These are phyloP conservation scores for Drosophila tsacasi DNA, from an alignment of 1,140 invertebrate genomes.

Conservation along the genomic window DNA sequence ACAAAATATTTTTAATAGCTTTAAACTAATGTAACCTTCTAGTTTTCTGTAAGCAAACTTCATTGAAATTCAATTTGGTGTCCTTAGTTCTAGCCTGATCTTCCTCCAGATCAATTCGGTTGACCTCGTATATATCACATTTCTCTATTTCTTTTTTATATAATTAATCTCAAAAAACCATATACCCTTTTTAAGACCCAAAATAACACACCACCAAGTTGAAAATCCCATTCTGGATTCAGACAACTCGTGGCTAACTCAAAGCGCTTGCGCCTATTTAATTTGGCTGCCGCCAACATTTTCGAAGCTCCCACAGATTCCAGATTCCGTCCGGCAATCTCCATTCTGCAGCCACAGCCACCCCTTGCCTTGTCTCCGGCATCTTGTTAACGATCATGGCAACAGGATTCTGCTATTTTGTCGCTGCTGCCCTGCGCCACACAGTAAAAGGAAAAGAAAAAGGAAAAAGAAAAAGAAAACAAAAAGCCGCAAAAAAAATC, in stretches of 20 bases:
- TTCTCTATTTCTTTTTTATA: neutral
- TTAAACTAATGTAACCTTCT: neutral
- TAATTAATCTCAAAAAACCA: neutral
- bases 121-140: neutral
- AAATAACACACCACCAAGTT: conserved; percentile 13
- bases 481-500: conserved; percentile 38
- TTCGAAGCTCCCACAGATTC: conserved; percentile 78
- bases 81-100: neutral
- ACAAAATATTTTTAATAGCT: neutral
- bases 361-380: conserved; percentile 67
- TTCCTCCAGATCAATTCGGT: neutral
- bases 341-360: neutral
- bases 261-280: conserved; percentile 80
- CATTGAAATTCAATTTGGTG: neutral
- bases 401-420: conserved; percentile 83
- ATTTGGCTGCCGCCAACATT: conserved; percentile 73
- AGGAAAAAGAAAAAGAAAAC: conserved; percentile 42
- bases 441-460: conserved; percentile 36
- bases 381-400: conserved; percentile 83
- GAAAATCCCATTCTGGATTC: conserved; percentile 54
- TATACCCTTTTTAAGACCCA: conserved; percentile 7
- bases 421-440: conserved; percentile 72
- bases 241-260: conserved; percentile 73
- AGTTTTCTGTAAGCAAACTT: neutral
- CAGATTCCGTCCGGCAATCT: conserved; percentile 53